phyloP scores from a whole-genome alignment of 2,888 invertebrate genomes.

The Phlogophora meticulosa region DNA sequence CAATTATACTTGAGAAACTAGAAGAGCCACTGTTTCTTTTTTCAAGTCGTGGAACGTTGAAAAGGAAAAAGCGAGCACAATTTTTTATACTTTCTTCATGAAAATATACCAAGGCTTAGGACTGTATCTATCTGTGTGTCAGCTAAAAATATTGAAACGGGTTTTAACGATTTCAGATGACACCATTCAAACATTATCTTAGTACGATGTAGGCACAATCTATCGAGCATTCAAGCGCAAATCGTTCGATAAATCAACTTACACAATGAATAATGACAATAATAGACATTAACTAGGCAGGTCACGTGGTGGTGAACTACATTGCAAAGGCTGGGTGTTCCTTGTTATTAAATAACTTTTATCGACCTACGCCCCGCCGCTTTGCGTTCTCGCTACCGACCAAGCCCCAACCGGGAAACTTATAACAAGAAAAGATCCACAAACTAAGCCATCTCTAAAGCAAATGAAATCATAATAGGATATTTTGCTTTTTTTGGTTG shows the following conservation, averaged over 20 bases:
- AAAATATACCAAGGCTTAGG: neutral
- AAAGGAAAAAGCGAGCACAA: constrained; percentile 18
- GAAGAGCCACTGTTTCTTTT: constrained; percentile 43
- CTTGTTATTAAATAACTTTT: constrained; percentile 90
- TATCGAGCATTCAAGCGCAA: constrained; percentile 24
- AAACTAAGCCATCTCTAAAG: constrained; percentile 56
- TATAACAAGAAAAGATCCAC: constrained; percentile 70
- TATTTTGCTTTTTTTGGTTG: constrained; percentile 17
- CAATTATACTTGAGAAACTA: constrained; percentile 67
- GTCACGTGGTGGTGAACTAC: constrained; percentile 72
- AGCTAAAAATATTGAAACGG: neutral
- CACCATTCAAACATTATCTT: constrained; percentile 11
- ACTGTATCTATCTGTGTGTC: constrained; percentile 12
- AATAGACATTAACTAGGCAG: constrained; percentile 67
- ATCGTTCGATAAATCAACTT: constrained; percentile 45
- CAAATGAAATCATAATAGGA: constrained; percentile 62
- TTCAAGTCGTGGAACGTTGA: constrained; percentile 9
- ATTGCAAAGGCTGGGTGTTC: constrained; percentile 77
- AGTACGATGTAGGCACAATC: constrained; percentile 4
- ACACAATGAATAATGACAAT: constrained; percentile 43
- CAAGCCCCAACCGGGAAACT: constrained; percentile 68
- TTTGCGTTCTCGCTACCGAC: constrained; percentile 66
- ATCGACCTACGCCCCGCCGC: constrained; percentile 80
- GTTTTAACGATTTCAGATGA: neutral
- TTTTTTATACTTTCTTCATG: constrained; percentile 17